Evolutionary conservation across 1,140 invertebrate species (phyloP).

Genomic region (Gonioctena quinquepunctata): DNA sequence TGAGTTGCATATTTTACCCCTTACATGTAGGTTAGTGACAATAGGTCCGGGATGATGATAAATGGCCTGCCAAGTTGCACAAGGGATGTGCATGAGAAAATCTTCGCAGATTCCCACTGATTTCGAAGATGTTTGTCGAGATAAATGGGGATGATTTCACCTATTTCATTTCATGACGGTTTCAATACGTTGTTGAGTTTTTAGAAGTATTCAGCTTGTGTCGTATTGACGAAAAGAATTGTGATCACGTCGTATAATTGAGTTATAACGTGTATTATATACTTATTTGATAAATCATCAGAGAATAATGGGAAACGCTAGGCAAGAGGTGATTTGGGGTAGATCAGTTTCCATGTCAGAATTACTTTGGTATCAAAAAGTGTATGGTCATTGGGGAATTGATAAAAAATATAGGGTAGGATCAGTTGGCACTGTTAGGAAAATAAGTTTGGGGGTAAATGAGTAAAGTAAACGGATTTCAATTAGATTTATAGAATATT

Average conservation of each 20-base stretch:
- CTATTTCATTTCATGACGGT: not conserved
- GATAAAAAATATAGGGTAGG: too few relatives aligned
- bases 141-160: not conserved
- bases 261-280: not conserved
- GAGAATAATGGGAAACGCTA: too few relatives aligned
- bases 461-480: too few relatives aligned
- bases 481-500: too few relatives aligned
- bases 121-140: not conserved
- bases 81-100: not conserved
- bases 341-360: too few relatives aligned
- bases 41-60: not conserved
- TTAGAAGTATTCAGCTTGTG: not conserved
- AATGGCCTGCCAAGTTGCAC: not conserved
- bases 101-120: not conserved
- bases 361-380: too few relatives aligned
- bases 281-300: not conserved
- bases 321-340: too few relatives aligned
- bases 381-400: too few relatives aligned
- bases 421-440: too few relatives aligned
- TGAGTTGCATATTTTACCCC: slow-evolving; percentile 1
- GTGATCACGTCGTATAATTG: not conserved
- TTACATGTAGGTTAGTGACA: slow-evolving; percentile 1
- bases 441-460: too few relatives aligned
- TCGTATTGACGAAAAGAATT: not conserved
- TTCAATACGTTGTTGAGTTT: not conserved